Evolutionary conservation across 2,113 vertebrate species (phyloP), one percentile per base, ranked within the genome.

Genomic region (Poecilia latipinna): DNA sequence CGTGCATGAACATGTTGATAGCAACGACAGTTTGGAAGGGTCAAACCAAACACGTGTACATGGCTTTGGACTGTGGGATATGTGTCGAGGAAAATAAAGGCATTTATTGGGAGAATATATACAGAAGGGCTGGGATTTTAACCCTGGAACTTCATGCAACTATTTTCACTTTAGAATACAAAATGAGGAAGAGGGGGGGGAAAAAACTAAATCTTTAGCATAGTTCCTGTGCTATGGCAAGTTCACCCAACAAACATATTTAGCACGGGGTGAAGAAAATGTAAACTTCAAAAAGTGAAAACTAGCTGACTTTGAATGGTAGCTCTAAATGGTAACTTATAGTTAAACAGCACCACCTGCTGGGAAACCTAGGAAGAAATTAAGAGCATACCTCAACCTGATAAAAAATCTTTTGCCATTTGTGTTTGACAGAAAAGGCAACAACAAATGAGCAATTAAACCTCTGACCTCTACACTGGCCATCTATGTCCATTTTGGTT

Each of bases 281-380:
- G 11, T 15, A 33, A 64, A 39, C 24, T 37, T 65, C 35, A 12
- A 24, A 65, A 39, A 65, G 35, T n/a, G 26, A 61, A 61, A 42
- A 42, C 39, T 42, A 42, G 39, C 39, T 42, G 39, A 42, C 1
- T 48, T 26, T 29, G 61, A 15, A 7, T 17, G 8, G 24, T 24
- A 28, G 8, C 3, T n/a, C 11, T 28, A 8, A 44, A 48, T 19
- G 17, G 44, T 28, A 1, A 8, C 65, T 37, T 13, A 66, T 85
- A 80, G 75, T 79, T 70, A 19, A 89, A 91, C 63, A 89, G 86
- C 88, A 87, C 89, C 83, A 89, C 88, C 89, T 91, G 74, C 82
- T 93, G 94, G 89, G 19, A 19, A 64, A 68, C 32, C 22, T 15
- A 19, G 15, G 17, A 48, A 48, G 13, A 48, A 48, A 48, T 4